A percentile compares a stretch with the other conserved stretches of the same genome.
phyloP scores from a whole-genome alignment of 2,113 vertebrate genomes.

The Nyctibius bracteatus region DNA sequence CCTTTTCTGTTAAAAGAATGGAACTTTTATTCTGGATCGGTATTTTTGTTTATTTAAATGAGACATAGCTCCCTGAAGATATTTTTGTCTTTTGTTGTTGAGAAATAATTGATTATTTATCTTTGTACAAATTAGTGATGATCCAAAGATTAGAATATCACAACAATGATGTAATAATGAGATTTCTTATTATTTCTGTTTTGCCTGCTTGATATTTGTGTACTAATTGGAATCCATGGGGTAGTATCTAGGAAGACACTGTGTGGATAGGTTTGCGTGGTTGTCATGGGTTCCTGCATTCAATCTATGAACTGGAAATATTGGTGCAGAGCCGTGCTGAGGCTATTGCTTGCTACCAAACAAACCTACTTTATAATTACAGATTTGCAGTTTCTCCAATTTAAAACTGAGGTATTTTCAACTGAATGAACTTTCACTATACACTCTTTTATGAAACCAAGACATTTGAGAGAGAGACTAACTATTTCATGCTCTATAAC shows the following conservation, averaged over 20 bases:
- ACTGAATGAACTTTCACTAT: background rate
- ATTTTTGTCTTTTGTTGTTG: background rate
- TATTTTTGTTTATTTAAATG: background rate
- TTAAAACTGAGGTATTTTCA: background rate
- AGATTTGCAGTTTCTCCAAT: background rate
- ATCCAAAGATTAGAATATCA: background rate
- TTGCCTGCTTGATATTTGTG: background rate
- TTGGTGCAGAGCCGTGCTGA: background rate
- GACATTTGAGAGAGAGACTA: background rate
- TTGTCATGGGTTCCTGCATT: background rate
- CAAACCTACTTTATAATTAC: background rate
- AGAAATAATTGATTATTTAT: background rate
- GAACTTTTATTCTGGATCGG: background rate
- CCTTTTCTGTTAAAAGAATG: background rate
- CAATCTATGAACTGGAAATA: background rate
- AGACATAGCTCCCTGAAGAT: background rate
- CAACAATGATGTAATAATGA: background rate
- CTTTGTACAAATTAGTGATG: background rate
- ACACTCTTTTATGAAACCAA: background rate
- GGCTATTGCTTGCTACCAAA: background rate
- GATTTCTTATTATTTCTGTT: background rate
- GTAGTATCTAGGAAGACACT: background rate
- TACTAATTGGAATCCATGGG: background rate
- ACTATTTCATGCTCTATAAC: background rate
- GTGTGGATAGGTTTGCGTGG: background rate